Evolutionary conservation across 1,140 invertebrate genomes (phyloP).

Genomic region (Saccostrea echinata): DNA sequence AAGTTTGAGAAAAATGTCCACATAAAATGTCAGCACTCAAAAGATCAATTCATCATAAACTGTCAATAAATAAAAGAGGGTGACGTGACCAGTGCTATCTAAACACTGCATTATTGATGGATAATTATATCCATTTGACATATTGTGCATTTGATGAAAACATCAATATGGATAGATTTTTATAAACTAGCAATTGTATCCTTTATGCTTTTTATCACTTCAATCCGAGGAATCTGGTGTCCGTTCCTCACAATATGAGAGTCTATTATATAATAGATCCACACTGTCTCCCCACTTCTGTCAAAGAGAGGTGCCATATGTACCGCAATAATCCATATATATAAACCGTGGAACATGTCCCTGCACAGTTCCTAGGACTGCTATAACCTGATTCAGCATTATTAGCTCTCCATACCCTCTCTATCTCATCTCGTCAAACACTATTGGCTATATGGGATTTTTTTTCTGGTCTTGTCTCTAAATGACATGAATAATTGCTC

Average conservation of each 20-base stretch:
- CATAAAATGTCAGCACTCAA: conserved; percentile 4
- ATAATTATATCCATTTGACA: conserved; percentile 25
- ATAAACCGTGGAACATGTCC: not conserved
- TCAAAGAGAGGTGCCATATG: not conserved
- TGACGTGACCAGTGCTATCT: not conserved
- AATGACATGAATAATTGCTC: conserved; percentile 15
- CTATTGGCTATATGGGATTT: not conserved
- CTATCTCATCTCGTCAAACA: conserved; percentile 16
- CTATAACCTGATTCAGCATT: conserved; percentile 2
- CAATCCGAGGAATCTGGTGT: not conserved
- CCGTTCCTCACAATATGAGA: not conserved
- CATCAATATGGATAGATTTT: conserved; percentile 10
- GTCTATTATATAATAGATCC: not conserved
- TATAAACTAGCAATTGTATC: not conserved
- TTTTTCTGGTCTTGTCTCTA: conserved; percentile 12
- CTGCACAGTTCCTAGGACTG: not conserved
- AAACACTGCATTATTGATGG: conserved; percentile 26
- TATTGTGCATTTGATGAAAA: conserved; percentile 33
- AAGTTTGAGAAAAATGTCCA: not conserved
- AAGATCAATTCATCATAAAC: conserved; percentile 1
- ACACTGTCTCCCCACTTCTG: not conserved
- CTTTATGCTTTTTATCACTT: not conserved
- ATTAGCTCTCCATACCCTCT: not conserved
- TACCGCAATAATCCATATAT: not conserved
- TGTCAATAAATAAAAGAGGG: conserved; percentile 7